Evolutionary conservation across 1,140 invertebrate species (phyloP).

Genomic region (Schmidtea mediterranea): DNA sequence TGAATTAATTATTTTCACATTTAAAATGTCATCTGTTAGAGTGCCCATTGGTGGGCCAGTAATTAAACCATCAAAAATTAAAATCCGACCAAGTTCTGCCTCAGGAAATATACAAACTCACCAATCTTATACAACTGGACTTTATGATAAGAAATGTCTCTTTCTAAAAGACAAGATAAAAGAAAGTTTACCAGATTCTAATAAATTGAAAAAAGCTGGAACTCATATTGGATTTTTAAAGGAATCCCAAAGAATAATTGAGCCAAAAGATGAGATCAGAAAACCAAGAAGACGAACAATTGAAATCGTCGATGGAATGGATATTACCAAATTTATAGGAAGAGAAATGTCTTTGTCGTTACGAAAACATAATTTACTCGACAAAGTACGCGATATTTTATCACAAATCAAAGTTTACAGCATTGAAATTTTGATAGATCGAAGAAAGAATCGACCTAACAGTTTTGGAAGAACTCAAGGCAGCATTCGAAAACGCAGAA

Average conservation of each 20-base stretch:
- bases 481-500: slow-evolving; percentile 19
- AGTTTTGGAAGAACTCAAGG: slow-evolving; percentile 20
- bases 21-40: background rate
- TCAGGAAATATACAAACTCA: slow-evolving; percentile 18
- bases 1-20: no score
- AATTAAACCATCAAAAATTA: slow-evolving; percentile 10
- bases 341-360: slow-evolving; percentile 6
- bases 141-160: slow-evolving; percentile 13
- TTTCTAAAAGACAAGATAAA: slow-evolving; percentile 12
- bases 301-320: slow-evolving; percentile 13
- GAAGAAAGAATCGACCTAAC: slow-evolving; percentile 24
- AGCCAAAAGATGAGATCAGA: slow-evolving; percentile 6
- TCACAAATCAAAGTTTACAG: no score
- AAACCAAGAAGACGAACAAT: slow-evolving; percentile 12
- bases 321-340: slow-evolving; percentile 10
- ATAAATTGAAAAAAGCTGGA: background rate
- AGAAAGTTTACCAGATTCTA: slow-evolving; percentile 10
- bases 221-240: background rate
- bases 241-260: background rate
- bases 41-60: background rate
- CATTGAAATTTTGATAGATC: slow-evolving; percentile 14
- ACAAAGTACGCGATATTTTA: background rate
- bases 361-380: background rate
- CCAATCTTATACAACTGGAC: slow-evolving; percentile 13
- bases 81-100: slow-evolving; percentile 16